Evolutionary conservation across 1,140 invertebrate species (phyloP), one percentile per base, ranked within the genome.

Genomic region (Anastatus disparis): DNA sequence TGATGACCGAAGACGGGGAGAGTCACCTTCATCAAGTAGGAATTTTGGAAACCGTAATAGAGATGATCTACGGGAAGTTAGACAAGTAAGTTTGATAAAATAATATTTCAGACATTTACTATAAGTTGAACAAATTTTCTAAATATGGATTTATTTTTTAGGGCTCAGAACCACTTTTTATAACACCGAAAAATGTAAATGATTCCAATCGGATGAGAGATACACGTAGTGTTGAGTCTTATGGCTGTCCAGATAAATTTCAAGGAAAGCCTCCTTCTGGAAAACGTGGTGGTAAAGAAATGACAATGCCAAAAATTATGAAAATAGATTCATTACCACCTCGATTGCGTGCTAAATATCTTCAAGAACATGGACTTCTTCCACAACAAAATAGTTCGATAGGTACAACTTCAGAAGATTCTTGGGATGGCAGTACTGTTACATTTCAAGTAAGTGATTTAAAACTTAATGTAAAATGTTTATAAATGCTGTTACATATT

Each of bases 201-300:
- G 82, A 82, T 71, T 76, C 78, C 52, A 82, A 85, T 78, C 81
- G 86, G 44, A 82, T n/a, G 29, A 78, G 88, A 67, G 88, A 89
- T 71, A 87, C 87, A 56, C 81, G 87, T 44, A 89, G 87, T 72
- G 84, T 88, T 3, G 88, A 89, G 76, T 87, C 87, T 3, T 68
- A 75, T 17, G 77, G 79, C n/a, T 78, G 81, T 71, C 50, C 74
- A 3, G 84, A 87, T 35, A 88, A 88, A 74, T 82, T 84, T 74
- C 85, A 84, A 71, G 79, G 85, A 17, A 89, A 89, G 74, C 88
- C 89, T 63, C 87, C 88, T 2, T 86, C 86, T n/a, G 88, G 88
- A 9, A 81, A 87, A 64, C 72, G 84, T 24, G 79, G 84, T 52
- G 79, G 80, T 68, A 80, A 80, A 31, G 82, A 86, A 40, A 81